A percentile compares a stretch with the other conserved stretches of the same genome.
Conservation (phyloP, 2,888 invertebrate species). For the Artemia sinica region DNA sequence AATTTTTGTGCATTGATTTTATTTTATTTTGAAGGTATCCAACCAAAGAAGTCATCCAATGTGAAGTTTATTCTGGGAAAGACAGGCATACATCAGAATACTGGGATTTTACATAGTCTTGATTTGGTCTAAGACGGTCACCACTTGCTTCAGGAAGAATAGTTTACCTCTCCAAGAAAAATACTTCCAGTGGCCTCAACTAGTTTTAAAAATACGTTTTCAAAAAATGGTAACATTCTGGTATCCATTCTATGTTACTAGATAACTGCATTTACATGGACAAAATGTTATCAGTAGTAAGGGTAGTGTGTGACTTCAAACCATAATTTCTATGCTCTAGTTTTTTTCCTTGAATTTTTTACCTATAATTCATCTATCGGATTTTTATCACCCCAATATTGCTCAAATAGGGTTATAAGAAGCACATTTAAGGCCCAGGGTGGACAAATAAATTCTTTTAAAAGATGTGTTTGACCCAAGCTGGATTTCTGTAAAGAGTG, state of each 20-base stretch:
- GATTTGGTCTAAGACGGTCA: conserved; percentile 56
- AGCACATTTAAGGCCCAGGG: too few species aligned
- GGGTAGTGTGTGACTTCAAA: background rate
- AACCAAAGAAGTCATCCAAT: conserved; percentile 52
- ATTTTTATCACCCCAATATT: too few species aligned
- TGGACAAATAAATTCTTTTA: too few species aligned
- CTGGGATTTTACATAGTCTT: conserved; percentile 73
- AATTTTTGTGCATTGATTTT: too few species aligned
- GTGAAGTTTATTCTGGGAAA: conserved; percentile 65
- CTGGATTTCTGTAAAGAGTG: too few species aligned
- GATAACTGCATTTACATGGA: conserved; percentile 17
- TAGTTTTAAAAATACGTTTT: conserved; percentile 49
- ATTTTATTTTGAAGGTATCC: conserved; percentile 34
- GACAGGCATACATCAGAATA: conserved; percentile 79
- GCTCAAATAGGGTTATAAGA: too few species aligned
- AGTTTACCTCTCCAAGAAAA: conserved; percentile 48
- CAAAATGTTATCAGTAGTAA: background rate
- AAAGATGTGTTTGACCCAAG: too few species aligned
- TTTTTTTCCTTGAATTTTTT: too few species aligned
- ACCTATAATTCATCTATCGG: too few species aligned
- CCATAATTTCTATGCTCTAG: background rate
- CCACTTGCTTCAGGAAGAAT: conserved; percentile 61
- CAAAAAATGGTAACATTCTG: conserved; percentile 39
- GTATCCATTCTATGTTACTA: background rate
- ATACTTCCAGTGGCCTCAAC: conserved; percentile 49